phyloP scores from a whole-genome alignment of 2,797 vertebrate genomes.

The Parauchenoglanis ngamensis region DNA sequence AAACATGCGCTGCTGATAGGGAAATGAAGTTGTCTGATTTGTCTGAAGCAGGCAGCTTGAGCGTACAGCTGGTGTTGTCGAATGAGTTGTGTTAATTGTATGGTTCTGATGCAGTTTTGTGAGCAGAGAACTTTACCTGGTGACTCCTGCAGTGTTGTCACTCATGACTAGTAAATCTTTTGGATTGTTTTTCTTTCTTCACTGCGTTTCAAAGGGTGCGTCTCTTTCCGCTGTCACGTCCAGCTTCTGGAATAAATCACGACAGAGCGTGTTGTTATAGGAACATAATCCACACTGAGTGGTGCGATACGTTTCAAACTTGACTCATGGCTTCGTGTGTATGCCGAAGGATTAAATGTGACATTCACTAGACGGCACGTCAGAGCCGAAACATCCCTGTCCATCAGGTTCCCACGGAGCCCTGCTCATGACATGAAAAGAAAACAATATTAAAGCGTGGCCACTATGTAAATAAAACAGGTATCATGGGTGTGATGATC shows the following conservation, averaged over 20 bases:
- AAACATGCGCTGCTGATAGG: not conserved
- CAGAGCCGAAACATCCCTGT: not conserved
- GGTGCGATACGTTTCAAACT: not conserved
- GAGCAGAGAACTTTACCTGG: not conserved
- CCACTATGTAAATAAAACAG: too few relatives aligned
- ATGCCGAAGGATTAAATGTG: not conserved
- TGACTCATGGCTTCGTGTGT: not conserved
- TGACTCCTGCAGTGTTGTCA: not conserved
- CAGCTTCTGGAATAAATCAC: not conserved
- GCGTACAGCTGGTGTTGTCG: not conserved
- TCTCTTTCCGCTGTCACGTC: not conserved
- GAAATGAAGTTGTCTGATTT: not conserved
- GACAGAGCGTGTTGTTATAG: not conserved
- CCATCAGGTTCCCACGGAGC: not conserved
- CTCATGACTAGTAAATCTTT: not conserved
- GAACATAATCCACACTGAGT: not conserved
- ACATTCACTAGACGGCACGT: not conserved
- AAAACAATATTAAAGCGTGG: too few relatives aligned
- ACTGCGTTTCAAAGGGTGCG: not conserved
- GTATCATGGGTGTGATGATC: too few relatives aligned
- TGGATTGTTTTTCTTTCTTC: too few relatives aligned
- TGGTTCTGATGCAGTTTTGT: not conserved
- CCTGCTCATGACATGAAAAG: too few relatives aligned
- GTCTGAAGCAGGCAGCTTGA: slow-evolving; percentile 17
- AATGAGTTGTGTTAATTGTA: not conserved